Base-by-base conservation (phyloP, 2,113 vertebrate genomes). In the Galemys pyrenaicus region DNA sequence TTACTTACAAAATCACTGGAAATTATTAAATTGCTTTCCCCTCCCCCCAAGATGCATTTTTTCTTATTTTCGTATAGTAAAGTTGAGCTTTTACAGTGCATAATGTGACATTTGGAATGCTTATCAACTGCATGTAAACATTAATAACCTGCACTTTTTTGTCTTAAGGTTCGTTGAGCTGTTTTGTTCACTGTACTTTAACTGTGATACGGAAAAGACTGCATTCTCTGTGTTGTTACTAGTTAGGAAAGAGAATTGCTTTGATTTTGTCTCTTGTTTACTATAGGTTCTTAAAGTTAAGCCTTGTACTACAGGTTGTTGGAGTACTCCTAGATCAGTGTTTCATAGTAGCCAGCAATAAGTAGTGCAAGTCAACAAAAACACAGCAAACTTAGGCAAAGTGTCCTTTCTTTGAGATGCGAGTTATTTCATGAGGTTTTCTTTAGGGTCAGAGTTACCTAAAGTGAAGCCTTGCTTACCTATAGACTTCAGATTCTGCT, bases 1-100 rank as follows among this genome's bases (percentile, higher is more conserved):
- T 98, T 98, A 98, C 97, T 97, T 98, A 98, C 97, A 97, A 97
- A 98, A 98, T 98, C 98, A 98, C 98, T 98, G 98, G 98, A 98
- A 98, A 98, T 98, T 96, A 98, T 98, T 97, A 97, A 97, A 98
- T 98, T 98, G 97, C 97, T 98, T 98, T 97, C 97, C 94, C 95
- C 41, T 64, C 79, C 91, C 96, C 96, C 94, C 94, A 97, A 97
- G 97, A 94, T 98, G 98, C 98, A 98, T 98, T 98, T 98, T n/a
- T 97, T 98, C 98, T 97, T 98, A 96, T 97, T 97, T 98, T 96
- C 97, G 97, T 93, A 97, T 98, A 98, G 98, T 98, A 96, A 98
- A 97, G 98, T 98, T 98, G 98, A 98, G 98, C 98, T 98, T 97
- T 98, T 74, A 35, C 97, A 98, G 98, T 97, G 97, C 96, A 85